Evolutionary conservation across 2,797 vertebrate species (phyloP), one percentile per base, ranked within the genome.

Genomic region (Crypturellus tataupa): DNA sequence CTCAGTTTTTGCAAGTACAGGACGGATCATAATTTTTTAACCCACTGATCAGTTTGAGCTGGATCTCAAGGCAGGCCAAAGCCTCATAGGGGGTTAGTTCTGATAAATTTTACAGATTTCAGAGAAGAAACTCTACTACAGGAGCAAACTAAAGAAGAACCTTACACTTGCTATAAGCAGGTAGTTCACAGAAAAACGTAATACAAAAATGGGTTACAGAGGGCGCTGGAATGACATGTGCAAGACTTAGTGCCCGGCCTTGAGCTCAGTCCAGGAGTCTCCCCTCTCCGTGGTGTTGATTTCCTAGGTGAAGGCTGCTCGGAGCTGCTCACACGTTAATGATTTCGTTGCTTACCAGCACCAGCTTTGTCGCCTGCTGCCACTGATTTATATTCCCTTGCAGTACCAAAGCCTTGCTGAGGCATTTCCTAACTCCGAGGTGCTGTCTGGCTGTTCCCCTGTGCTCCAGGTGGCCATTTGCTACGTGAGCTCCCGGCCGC

Each of bases 401-500:
- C n/a, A 10, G 15, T 0, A 44, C 7, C 8, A n/a, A 27, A 35
- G 24, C 21, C 65, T n/a, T 9, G 4, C n/a, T 37, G 10, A 2
- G 42, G 7, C 39, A 15, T 31, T 82, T 47, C 29, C 62, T 88
- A 6, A 49, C 21, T 8, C 24, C 9, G 53, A n/a, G 35, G 7
- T 9, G 33, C 71, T 46, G 71, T 47, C 91, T 78, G 87, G 73
- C 85, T 89, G 89, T 44, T 25, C 62, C 68, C 25, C 51, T 49
- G 39, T 80, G 64, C 97, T 95, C 3, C 97, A 99, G 99, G 98
- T 99, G 94, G 97, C 99, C n/a, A 97, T 99, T 67, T 99, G 98
- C 97, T 99, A 99, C 72, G 70, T 99, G 65, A 99, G 98, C 96
- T 99, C 99, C 94, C 98, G 99, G 81, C 99, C 99, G n/a, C 99